Conservation (phyloP, 1,140 invertebrate species). For the Trachymyrmex septentrionalis region DNA sequence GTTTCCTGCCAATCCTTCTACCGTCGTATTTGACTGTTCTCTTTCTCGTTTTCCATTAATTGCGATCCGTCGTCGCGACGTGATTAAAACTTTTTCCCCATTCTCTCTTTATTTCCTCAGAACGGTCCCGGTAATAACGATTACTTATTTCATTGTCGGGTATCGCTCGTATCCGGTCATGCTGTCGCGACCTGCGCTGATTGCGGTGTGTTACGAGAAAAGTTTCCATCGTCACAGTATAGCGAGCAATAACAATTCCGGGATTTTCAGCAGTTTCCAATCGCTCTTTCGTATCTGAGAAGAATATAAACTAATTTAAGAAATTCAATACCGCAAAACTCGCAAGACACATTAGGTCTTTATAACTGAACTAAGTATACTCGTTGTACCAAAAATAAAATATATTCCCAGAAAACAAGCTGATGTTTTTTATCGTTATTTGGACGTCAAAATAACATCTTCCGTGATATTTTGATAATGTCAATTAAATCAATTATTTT, state of each 20-base stretch:
- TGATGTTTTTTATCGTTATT: no score
- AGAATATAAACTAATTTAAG: constrained; percentile 14
- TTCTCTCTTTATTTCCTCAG: neutral
- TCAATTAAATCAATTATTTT: no score
- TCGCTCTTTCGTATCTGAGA: neutral
- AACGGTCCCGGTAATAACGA: constrained; percentile 29
- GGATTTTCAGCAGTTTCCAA: constrained; percentile 19
- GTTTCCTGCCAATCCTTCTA: neutral
- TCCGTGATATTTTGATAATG: no score
- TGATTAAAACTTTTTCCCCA: constrained; percentile 50
- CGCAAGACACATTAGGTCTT: neutral
- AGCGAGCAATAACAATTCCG: constrained; percentile 5
- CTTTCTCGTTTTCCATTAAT: constrained; percentile 37
- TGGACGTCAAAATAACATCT: no score
- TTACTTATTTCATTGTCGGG: constrained; percentile 52
- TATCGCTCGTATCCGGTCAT: constrained; percentile 31
- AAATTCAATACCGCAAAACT: constrained; percentile 10
- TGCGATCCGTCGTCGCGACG: constrained; percentile 23
- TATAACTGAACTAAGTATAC: no score
- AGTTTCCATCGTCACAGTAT: neutral
- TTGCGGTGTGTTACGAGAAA: constrained; percentile 24
- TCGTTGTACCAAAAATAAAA: no score
- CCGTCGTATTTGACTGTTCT: neutral
- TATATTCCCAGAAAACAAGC: no score
- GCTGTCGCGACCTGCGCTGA: constrained; percentile 2